These are phyloP conservation scores for Pseudonaja textilis DNA, from an alignment of 2,113 vertebrate genomes.

Conservation along the genomic window DNA sequence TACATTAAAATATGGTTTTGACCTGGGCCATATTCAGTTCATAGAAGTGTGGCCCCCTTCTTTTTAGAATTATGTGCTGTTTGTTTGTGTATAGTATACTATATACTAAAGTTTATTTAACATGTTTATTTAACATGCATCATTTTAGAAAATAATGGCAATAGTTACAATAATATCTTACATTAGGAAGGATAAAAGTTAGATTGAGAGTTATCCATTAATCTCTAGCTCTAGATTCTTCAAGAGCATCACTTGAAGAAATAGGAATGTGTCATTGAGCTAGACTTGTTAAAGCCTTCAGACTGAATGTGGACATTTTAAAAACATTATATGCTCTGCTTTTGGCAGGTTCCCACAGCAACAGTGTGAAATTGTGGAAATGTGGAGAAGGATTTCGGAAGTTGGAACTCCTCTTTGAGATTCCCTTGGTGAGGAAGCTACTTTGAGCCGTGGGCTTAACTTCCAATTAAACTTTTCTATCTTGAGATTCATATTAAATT, in stretches of 20 bases:
- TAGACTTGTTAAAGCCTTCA: neutral
- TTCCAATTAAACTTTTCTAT: neutral
- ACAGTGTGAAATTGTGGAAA: conserved; percentile 83
- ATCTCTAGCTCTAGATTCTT: neutral
- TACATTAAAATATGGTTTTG: neutral
- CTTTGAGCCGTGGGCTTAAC: neutral
- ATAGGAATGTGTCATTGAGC: neutral
- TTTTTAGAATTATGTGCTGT: neutral
- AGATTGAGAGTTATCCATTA: neutral
- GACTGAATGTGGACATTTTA: neutral
- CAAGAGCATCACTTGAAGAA: neutral
- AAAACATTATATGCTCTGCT: neutral
- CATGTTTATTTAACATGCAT: neutral
- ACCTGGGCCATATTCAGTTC: neutral
- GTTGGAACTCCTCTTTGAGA: conserved; percentile 79
- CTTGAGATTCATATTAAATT: neutral
- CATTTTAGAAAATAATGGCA: neutral
- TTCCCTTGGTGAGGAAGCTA: conserved; percentile 81
- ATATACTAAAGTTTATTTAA: neutral
- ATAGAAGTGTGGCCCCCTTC: neutral
- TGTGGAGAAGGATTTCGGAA: conserved; percentile 81
- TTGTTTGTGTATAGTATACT: neutral
- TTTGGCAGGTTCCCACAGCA: conserved; percentile 84
- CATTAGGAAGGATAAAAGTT: neutral
- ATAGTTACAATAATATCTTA: neutral